Evolutionary conservation across 2,888 invertebrate genomes (phyloP).

Genomic region (Notocelia uddmanniana): DNA sequence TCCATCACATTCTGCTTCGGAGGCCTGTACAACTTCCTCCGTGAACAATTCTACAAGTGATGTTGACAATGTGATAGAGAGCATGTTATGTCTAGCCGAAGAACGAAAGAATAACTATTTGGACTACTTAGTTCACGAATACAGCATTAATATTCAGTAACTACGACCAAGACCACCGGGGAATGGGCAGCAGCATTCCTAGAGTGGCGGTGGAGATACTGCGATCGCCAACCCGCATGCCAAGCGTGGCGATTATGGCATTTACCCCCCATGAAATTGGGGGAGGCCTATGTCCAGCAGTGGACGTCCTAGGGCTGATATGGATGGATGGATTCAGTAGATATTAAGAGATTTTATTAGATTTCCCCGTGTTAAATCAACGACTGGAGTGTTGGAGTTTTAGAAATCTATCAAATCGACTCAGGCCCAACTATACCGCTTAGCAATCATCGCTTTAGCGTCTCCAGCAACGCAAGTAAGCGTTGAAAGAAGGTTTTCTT

Average conservation of each 20-base stretch:
- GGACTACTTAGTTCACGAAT: constrained; percentile 1
- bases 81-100: constrained; percentile 14
- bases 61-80: constrained; percentile 12
- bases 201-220: too few species aligned
- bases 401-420: constrained; percentile 17
- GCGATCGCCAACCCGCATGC: too few species aligned
- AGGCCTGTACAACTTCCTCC: not conserved
- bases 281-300: too few species aligned
- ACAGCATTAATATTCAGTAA: not conserved
- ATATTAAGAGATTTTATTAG: constrained; percentile 9
- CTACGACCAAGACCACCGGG: too few species aligned
- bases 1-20: constrained; percentile 2
- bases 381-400: constrained; percentile 16
- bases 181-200: too few species aligned
- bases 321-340: too few species aligned
- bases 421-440: constrained; percentile 8
- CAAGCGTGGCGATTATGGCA: too few species aligned
- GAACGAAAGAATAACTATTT: constrained; percentile 15
- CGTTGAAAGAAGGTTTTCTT: constrained; percentile 13
- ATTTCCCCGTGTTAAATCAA: constrained; percentile 8
- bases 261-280: too few species aligned
- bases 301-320: too few species aligned
- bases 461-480: constrained; percentile 13
- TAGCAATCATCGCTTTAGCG: constrained; percentile 11
- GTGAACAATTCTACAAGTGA: constrained; percentile 10